Evolutionary conservation across 2,113 vertebrate genomes (phyloP), one percentile per base, ranked within the genome.

Genomic region (Elaphurus davidianus): DNA sequence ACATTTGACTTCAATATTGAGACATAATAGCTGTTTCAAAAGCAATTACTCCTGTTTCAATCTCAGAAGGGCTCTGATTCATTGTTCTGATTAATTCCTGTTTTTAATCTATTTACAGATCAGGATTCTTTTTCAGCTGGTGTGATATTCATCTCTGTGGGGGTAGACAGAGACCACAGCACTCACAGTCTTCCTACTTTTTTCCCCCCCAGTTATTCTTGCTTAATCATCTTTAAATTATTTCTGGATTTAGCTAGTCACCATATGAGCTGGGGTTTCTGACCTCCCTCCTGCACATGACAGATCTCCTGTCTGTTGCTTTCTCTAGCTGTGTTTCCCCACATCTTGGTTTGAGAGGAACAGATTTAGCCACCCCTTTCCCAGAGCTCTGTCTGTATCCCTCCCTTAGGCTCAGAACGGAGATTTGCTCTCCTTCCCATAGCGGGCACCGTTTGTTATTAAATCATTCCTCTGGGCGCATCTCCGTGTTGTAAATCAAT

Each of bases 21-120:
- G 87, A 92, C 84, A 71, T 60, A 90, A 96, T 4, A 96, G 83
- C 71, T 40, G 92, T 67, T 95, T 95, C 45, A 30, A 36, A 59
- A 28, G 55, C 16, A 93, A 92, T 88, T 83, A 96, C 43, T 36
- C 30, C 57, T 33, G 23, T 90, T 85, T 94, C 93, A 78, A 50
- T 90, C 78, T 92, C 30, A 81, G 27, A 74, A 84, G 86, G 54
- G 79, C 76, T 98, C 60, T 98, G 97, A 98, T 55, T 95, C 95
- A 92, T 54, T 92, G 84, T 94, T 92, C 87, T 93, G 86, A 96
- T 89, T 96, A 98, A 98, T 94, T 90, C 92, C 83, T 71, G 78
- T 78, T 92, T 97, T 91, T 91, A 96, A 97, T 97, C 96, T 97
- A 88, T 96, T 95, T 95, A 93, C 96, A 91, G 88, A 96, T 93